Base-by-base conservation (phyloP, 2,888 invertebrate genomes). In the Lottia scabra region DNA sequence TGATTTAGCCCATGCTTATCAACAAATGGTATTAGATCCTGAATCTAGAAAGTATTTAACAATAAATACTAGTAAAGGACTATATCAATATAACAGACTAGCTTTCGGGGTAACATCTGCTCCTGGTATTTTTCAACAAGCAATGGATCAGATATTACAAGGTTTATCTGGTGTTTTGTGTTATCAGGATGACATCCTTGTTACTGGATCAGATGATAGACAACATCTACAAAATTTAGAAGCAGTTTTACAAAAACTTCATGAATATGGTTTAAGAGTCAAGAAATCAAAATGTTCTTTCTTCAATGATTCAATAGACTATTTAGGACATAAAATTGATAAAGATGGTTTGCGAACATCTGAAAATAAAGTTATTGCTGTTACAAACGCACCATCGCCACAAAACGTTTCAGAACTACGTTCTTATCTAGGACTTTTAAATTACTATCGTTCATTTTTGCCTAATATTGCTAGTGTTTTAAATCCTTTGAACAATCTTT, bases 351-450 rank as follows among this genome's bases (percentile, higher is more conserved):
- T 80, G 8, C 73, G 73, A 43, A 76, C 80, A 15, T 65, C 74
- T 5, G 73, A 77, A 15, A 68, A 75, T 16, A 83, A 83, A 64
- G 71, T 80, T 1, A 70, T 76, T 19, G 83, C 83, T 0, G 79
- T 86, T 27, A 64, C 66, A 15, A 70, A 80, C 15, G 80, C 81
- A 68, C 83, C 84, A 43, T 66, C 65, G 0, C 83, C 84, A 13
- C 76, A 69, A 23, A 80, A 81, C 67, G 64, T 81, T 12, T 73
- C 75, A 45, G 77, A 85, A 63, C 69, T 85, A n/a, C 72, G 77
- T 12, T 77, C 81, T 1, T 83, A 80, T 67, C 56, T 72, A 16
- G 68, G 68, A 30, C 27, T 44, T 16, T 16, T 71, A 23, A 65
- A 63, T 30, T 48, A 48, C 48, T 48, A 48, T 48, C 16, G 48